phyloP scores from a whole-genome alignment of 2,797 vertebrate genomes.

The Myotis myotis region DNA sequence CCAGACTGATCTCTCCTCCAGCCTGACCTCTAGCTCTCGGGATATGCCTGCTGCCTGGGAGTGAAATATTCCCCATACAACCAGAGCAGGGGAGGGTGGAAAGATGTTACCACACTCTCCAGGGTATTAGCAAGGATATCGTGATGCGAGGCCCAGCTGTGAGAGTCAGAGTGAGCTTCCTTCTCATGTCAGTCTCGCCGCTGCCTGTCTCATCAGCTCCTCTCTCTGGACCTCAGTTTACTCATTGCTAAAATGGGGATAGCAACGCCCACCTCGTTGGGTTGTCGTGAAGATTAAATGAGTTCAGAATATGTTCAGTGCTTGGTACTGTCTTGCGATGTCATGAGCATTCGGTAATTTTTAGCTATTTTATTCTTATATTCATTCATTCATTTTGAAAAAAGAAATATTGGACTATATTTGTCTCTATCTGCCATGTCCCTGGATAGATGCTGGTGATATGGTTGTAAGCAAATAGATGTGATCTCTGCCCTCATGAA shows the following conservation, averaged over 20 bases:
- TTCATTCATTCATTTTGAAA: neutral
- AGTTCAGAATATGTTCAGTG: neutral
- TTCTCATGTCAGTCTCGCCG: neutral
- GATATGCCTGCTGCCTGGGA: neutral
- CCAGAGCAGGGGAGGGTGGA: too few relatives aligned
- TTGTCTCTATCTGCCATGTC: neutral
- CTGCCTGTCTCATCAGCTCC: neutral
- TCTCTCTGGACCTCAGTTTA: neutral
- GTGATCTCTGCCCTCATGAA: neutral
- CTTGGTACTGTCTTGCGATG: neutral
- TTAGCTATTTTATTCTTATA: neutral
- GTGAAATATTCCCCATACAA: neutral
- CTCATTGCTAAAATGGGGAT: neutral
- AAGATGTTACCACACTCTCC: neutral
- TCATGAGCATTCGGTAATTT: neutral
- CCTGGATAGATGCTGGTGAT: neutral
- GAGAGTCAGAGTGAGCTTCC: neutral
- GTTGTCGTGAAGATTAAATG: neutral
- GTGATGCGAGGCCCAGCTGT: neutral
- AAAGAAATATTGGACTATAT: neutral
- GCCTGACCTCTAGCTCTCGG: neutral
- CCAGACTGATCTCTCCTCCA: neutral
- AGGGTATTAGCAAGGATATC: fast-evolving
- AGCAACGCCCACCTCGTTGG: neutral
- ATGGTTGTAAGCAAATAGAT: neutral